Conservation (phyloP, 2,888 invertebrate genomes). For the Drosophila testacea region DNA sequence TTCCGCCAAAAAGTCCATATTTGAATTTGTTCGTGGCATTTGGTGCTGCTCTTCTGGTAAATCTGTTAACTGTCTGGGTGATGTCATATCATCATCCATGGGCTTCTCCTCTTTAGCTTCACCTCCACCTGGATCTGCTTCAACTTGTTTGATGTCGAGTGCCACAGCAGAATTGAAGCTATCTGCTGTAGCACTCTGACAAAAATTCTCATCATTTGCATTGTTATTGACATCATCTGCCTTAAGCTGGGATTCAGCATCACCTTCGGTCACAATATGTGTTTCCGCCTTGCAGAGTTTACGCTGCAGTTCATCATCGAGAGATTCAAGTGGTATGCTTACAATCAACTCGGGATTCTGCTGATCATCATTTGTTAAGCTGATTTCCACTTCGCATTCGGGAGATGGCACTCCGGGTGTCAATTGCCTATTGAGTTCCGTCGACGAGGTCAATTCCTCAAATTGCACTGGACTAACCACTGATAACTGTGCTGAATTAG, state of each 20-base stretch:
- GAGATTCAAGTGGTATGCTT: constrained; percentile 65
- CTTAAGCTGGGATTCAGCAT: constrained; percentile 5
- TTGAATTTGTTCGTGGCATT: constrained; percentile 10
- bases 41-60: constrained; percentile 11
- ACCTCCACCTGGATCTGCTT: constrained; percentile 47
- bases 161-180: constrained; percentile 78
- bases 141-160: constrained; percentile 61
- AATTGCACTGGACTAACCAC: constrained; percentile 43
- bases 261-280: background rate
- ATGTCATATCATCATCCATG: constrained; percentile 32
- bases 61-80: constrained; percentile 11
- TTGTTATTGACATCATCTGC: constrained; percentile 69
- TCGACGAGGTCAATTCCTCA: constrained; percentile 65
- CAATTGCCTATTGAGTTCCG: constrained; percentile 26
- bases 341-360: constrained; percentile 47
- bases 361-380: background rate
- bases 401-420: constrained; percentile 27
- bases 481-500: background rate
- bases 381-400: constrained; percentile 25
- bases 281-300: constrained; percentile 33
- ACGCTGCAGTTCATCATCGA: constrained; percentile 62
- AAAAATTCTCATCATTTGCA: constrained; percentile 72
- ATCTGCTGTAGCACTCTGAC: constrained; percentile 76
- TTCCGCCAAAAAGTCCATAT: constrained; percentile 80
- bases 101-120: background rate